Evolutionary conservation across 64 coral and sea anemone species (phyloP), one percentile per base, ranked within the genome.

Genomic region (Hydrozoanthus tunicans): DNA sequence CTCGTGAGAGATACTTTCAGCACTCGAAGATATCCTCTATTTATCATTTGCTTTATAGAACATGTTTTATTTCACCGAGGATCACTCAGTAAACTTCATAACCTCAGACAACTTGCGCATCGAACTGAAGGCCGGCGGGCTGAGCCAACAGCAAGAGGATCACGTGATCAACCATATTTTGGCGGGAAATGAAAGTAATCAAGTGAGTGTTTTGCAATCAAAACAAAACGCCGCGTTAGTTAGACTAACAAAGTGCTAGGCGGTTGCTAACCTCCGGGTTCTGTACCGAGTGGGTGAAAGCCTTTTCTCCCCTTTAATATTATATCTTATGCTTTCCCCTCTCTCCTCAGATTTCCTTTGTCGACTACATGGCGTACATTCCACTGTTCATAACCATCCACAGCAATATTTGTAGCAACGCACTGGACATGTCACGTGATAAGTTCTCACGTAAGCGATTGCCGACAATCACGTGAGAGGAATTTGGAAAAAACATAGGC

Each of bases 281-380:
- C 20, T 20, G 20, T 20, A 20, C 20, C 20, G 20, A 20, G 20
- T 20, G 20, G 20, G 20, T 20, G 20, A 20, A 20, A 20, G 20
- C 20, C 20, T 20, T 20, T 20, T 20, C 20, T 20, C 20, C 20
- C 20, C 20, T 10, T 13, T 9, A 13, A 11, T 4, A 15, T 68
- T 52, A 51, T 66, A n/a, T 70, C 6, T 67, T 6, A 27, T 32
- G 3, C 51, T 57, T 88, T 51, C n/a, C 5, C 25, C 20, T 61
- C 23, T 70, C 9, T 56, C 77, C 77, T 12, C 78, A 96, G 95
- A 96, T 96, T 62, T 94, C 95, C 11, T 96, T 96, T 51, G 10
- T 96, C n/a, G 95, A 96, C 65, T 96, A 96, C 79, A 96, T 96
- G 95, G 95, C 95, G 26, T 96, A 96, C 58, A 72, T 96, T 57